Percentiles rank a stretch among this genome's conserved stretches.
Evolutionary conservation across 2,888 invertebrate species (phyloP).

Genomic region (Lottia scabra): DNA sequence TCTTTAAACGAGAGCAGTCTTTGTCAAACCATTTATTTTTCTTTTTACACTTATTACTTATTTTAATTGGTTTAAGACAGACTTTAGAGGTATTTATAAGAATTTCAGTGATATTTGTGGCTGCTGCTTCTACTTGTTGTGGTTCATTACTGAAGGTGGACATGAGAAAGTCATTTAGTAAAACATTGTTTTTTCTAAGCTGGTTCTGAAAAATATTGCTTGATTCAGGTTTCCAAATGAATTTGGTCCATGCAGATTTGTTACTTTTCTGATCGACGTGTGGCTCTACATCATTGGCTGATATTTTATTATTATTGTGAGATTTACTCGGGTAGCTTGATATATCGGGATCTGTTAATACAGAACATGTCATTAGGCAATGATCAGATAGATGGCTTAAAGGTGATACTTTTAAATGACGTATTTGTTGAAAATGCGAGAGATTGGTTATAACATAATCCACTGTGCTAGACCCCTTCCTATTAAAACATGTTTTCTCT

Average conservation of each 20-base stretch:
- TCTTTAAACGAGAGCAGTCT: neutral
- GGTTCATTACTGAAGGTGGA: neutral
- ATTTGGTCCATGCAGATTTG: neutral
- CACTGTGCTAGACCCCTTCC: too few species aligned
- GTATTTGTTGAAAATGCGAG: too few species aligned
- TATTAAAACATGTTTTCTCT: too few species aligned
- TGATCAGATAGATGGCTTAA: too few species aligned
- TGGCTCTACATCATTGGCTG: too few species aligned
- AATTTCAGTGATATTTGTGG: neutral
- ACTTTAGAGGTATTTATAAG: neutral
- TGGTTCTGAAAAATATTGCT: too few species aligned
- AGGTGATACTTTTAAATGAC: too few species aligned
- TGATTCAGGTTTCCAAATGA: slow-evolving; percentile 3
- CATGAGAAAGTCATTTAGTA: neutral
- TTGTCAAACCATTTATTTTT: neutral
- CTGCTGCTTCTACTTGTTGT: neutral
- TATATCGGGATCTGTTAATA: too few species aligned
- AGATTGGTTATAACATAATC: too few species aligned
- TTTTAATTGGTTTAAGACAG: neutral
- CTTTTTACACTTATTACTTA: neutral
- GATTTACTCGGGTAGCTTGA: too few species aligned
- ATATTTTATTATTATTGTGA: neutral
- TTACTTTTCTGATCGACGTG: too few species aligned
- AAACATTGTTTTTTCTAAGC: neutral
- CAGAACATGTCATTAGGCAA: too few species aligned